Percentiles rank a stretch among this genome's conserved stretches.
Evolutionary conservation across 2,797 vertebrate genomes (phyloP).

Genomic region (Pygocentrus nattereri): DNA sequence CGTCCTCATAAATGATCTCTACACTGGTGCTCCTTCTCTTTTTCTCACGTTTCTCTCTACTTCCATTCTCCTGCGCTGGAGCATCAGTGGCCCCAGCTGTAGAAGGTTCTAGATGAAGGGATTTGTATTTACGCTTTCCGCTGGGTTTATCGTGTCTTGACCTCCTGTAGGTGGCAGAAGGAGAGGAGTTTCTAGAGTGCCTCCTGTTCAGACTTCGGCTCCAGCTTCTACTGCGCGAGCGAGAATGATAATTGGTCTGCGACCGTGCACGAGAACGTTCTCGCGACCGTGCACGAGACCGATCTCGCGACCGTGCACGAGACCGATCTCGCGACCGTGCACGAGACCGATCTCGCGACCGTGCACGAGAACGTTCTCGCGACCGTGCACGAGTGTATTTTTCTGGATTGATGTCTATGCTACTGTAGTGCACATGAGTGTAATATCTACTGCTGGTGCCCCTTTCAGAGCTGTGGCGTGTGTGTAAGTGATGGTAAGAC

Average conservation of each 20-base stretch:
- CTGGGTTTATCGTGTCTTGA: slow-evolving; percentile 71
- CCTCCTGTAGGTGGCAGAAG: slow-evolving; percentile 53
- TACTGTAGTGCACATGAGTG: slow-evolving; percentile 64
- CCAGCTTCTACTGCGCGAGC: slow-evolving; percentile 48
- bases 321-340: slow-evolving; percentile 33
- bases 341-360: background rate
- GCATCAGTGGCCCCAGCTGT: slow-evolving; percentile 45
- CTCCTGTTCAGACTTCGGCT: slow-evolving; percentile 52
- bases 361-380: slow-evolving; percentile 43
- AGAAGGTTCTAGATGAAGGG: slow-evolving; percentile 85
- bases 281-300: slow-evolving; percentile 33
- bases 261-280: background rate
- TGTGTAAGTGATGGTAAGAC: slow-evolving; percentile 74
- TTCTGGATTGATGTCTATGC: slow-evolving; percentile 55
- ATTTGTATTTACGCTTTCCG: slow-evolving; percentile 95
- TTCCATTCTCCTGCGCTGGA: slow-evolving; percentile 71
- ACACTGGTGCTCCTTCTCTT: slow-evolving; percentile 83
- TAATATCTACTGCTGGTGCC: slow-evolving; percentile 48
- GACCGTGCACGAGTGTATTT: no score
- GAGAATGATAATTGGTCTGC: background rate
- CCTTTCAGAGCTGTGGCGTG: slow-evolving; percentile 77
- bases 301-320: slow-evolving; percentile 23
- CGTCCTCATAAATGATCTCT: slow-evolving; percentile 84
- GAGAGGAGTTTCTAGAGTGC: slow-evolving; percentile 66
- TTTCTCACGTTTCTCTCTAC: slow-evolving; percentile 77